phyloP scores from a whole-genome alignment of 2,113 vertebrate species.

The Brachirus orientalis region DNA sequence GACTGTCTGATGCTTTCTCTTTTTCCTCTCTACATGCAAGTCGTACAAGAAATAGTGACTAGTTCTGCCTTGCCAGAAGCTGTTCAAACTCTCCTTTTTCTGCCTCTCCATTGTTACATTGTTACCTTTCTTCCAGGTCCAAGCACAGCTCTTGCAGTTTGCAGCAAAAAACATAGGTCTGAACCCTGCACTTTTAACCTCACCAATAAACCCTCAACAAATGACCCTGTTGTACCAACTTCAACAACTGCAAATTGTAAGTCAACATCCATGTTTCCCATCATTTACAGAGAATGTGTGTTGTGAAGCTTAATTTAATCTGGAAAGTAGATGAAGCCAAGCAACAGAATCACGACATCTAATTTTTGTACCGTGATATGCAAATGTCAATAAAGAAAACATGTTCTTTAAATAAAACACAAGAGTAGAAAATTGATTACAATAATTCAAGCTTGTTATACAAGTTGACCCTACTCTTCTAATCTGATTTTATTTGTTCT shows the following conservation, averaged over 20 bases:
- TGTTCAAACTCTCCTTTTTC: conserved; percentile 13
- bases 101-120: conserved; percentile 20
- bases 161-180: conserved; percentile 99
- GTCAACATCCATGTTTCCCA: conserved; percentile 43
- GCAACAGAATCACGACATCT: neutral
- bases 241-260: conserved; percentile 99
- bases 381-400: neutral
- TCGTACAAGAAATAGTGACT: neutral
- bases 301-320: neutral
- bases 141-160: conserved; percentile 99
- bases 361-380: neutral
- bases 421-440: too few species aligned
- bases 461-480: neutral
- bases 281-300: neutral
- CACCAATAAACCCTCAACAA: conserved; percentile 99
- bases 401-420: too few species aligned
- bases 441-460: too few species aligned
- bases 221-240: conserved; percentile 99
- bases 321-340: neutral
- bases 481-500: neutral
- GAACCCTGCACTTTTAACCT: conserved; percentile 99
- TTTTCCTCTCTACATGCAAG: neutral
- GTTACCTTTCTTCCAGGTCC: conserved; percentile 85
- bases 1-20: neutral
- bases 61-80: conserved; percentile 19